Percentiles rank a stretch among this genome's conserved stretches.
These are phyloP conservation scores for Tolypeutes matacus DNA, from an alignment of 2,797 vertebrate genomes.

Conservation along the genomic window DNA sequence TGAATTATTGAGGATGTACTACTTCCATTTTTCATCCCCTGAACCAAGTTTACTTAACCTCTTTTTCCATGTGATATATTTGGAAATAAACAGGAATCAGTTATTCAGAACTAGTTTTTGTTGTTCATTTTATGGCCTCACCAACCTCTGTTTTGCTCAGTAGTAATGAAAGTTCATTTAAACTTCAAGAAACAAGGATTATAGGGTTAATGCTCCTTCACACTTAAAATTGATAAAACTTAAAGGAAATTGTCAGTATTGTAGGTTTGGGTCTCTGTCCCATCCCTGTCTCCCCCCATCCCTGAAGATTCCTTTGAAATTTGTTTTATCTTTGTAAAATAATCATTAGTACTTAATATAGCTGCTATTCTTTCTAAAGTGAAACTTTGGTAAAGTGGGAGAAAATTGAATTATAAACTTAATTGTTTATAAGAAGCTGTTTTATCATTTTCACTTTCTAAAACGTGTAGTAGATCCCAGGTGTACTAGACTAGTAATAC, in stretches of 20 bases:
- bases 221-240: constrained; percentile 45
- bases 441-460: constrained; percentile 28
- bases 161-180: constrained; percentile 50
- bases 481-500: neutral
- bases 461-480: neutral
- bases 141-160: neutral
- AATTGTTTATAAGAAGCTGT: neutral
- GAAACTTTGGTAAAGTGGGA: constrained; percentile 29
- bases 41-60: constrained; percentile 7
- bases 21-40: constrained; percentile 15
- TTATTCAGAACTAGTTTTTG: constrained; percentile 36
- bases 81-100: constrained; percentile 44
- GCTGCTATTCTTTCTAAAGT: constrained; percentile 53
- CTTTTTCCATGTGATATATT: neutral
- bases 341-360: constrained; percentile 23
- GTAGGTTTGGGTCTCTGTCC: neutral
- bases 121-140: constrained; percentile 41
- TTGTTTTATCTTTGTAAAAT: constrained; percentile 20
- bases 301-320: neutral
- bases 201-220: constrained; percentile 7
- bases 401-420: neutral
- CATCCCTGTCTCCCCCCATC: neutral
- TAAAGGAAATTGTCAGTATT: neutral
- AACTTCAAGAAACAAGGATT: constrained; percentile 59
- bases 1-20: constrained; percentile 51